Evolutionary conservation across 2,797 vertebrate genomes (phyloP), one percentile per base, ranked within the genome.

Genomic region (Mormyrus hasselquistii): DNA sequence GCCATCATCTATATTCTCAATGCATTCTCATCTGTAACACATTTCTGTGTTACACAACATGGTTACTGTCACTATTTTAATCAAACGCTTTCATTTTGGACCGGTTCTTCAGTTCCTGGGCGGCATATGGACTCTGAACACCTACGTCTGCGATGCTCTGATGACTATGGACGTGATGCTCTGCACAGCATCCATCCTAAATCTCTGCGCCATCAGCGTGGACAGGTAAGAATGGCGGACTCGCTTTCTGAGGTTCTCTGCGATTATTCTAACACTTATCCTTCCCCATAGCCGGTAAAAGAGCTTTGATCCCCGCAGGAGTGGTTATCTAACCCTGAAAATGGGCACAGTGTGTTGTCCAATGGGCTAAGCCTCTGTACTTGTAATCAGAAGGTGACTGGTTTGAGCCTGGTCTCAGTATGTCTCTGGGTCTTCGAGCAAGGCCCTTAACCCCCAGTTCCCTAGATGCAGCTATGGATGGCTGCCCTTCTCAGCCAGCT

Each of bases 111-210:
- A 94, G 94, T 94, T 94, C 59, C 91, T 94, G 22, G 94, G 94
- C 2, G 94, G 94, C 69, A 91, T 93, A 16, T 94, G 94, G 94
- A 94, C 93, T 1, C 92, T 94, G 69, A 94, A 92, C 91, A 93
- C 91, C 25, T 91, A 91, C 86, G 91, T 94, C 89, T 94, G 94
- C 87, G 94, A 94, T 76, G 93, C 92, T 12, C 91, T 94, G 88
- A 94, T 94, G 94, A 93, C 93, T n/a, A 94, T 94, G 93, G 93
- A 94, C 9, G 93, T 94, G 57, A 94, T 94, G 94, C 92, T 94
- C 57, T 93, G 94, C 91, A 94, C 93, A 1, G 93, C 93, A 38
- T 94, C 94, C 53, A 94, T 94, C 88, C 92, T 94, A 4, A 94
- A 94, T 91, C 91, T 94, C 14, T 94, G 94, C 55, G 94, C 93